Evolutionary conservation across 2,113 vertebrate genomes (phyloP).

Genomic region (Hipposideros armiger): DNA sequence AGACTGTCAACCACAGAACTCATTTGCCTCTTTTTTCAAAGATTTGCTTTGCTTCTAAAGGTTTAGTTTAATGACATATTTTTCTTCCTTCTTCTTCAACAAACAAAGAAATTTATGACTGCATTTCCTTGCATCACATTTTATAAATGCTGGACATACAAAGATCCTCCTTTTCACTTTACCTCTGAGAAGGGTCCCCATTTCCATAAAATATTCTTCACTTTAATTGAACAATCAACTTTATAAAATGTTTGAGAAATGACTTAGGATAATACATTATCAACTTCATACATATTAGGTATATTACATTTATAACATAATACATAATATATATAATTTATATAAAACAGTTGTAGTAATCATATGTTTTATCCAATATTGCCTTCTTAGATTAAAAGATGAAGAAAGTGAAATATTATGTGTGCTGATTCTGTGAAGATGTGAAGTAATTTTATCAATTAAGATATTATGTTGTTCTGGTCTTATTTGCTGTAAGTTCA

Average conservation of each 20-base stretch:
- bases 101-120: background rate
- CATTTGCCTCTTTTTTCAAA: slow-evolving; percentile 35
- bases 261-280: slow-evolving; percentile 1
- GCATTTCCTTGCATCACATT: background rate
- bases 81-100: background rate
- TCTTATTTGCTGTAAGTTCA: slow-evolving; percentile 76
- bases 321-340: background rate
- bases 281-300: background rate
- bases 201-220: background rate
- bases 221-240: background rate
- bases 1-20: background rate
- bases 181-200: background rate
- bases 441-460: slow-evolving; percentile 71
- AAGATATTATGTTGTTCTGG: slow-evolving; percentile 66
- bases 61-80: slow-evolving; percentile 13
- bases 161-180: background rate
- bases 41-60: slow-evolving; percentile 28
- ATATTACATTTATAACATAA: background rate
- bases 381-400: background rate
- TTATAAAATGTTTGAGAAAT: slow-evolving; percentile 34
- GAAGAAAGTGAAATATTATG: background rate
- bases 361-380: background rate
- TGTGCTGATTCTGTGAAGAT: background rate
- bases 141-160: background rate
- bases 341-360: background rate